phyloP scores from a whole-genome alignment of 2,888 invertebrate genomes.

The Agrotis puta region DNA sequence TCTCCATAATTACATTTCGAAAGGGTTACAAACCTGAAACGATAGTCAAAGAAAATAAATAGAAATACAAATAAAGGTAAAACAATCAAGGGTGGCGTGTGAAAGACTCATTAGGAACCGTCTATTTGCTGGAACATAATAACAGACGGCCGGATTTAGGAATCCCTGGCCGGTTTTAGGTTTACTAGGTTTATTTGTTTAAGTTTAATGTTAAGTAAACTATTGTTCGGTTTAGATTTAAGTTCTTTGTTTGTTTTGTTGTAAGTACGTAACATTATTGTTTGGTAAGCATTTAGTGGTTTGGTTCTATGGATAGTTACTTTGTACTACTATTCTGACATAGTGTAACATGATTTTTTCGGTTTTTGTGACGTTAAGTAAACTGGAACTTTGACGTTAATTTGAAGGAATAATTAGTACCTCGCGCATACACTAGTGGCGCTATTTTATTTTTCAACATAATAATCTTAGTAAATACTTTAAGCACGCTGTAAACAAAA shows the following conservation, averaged over 20 bases:
- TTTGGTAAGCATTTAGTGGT: background rate
- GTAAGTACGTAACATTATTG: background rate
- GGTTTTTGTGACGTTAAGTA: too few relatives aligned
- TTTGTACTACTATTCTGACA: too few relatives aligned
- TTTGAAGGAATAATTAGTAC: too few relatives aligned
- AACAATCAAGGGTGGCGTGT: conserved; percentile 47
- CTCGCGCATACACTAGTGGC: too few relatives aligned
- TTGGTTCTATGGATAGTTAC: too few relatives aligned
- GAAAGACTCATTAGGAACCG: conserved; percentile 45
- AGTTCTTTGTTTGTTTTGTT: conserved; percentile 4
- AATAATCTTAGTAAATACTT: too few relatives aligned
- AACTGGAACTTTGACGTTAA: too few relatives aligned
- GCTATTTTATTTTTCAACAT: too few relatives aligned
- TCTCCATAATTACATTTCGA: background rate
- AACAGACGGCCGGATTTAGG: conserved; percentile 41
- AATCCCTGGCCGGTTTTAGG: conserved; percentile 15
- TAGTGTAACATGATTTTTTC: too few relatives aligned
- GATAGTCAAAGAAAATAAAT: background rate
- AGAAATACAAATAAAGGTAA: conserved; percentile 16
- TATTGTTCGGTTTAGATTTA: conserved; percentile 9
- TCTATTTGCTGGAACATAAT: conserved; percentile 52
- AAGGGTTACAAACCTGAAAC: background rate
- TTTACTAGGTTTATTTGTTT: conserved; percentile 23
- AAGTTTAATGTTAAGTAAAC: background rate
- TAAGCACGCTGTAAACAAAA: too few relatives aligned